phyloP scores from a whole-genome alignment of 2,113 vertebrate genomes.

The Burhinus oedicnemus region DNA sequence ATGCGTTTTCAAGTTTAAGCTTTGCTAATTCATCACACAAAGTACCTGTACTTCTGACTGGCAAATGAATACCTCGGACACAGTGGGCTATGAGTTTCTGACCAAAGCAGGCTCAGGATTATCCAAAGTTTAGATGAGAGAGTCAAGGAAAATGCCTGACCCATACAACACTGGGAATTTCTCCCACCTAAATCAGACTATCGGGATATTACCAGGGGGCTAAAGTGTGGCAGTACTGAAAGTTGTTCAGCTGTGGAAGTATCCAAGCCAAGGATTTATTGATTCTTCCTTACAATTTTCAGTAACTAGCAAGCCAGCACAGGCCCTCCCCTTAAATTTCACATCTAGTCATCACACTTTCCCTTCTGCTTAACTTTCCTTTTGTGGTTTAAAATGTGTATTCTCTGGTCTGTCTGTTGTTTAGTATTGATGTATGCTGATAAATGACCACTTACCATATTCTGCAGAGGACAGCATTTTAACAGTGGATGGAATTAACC shows the following conservation, averaged over 20 bases:
- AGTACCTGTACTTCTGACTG: neutral
- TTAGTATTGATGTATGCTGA: neutral
- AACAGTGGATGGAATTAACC: neutral
- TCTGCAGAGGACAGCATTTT: neutral
- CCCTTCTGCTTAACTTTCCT: neutral
- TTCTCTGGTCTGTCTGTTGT: neutral
- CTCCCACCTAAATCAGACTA: neutral
- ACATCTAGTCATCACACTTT: neutral
- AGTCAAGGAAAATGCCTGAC: neutral
- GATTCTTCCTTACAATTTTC: neutral
- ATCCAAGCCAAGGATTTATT: neutral
- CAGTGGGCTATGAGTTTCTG: neutral
- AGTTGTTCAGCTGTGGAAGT: neutral
- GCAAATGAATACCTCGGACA: neutral
- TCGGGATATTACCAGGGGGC: neutral
- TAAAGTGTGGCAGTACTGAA: neutral
- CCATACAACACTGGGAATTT: neutral
- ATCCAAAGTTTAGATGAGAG: neutral
- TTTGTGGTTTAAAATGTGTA: constrained; percentile 8
- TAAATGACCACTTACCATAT: neutral
- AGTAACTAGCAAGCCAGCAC: neutral
- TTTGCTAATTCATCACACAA: neutral
- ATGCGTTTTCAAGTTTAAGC: neutral
- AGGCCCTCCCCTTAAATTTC: neutral
- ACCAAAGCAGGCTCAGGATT: neutral